A percentile compares a stretch with the other conserved stretches of the same genome.
Conservation (phyloP, 2,797 vertebrate species). For the Myotis myotis region DNA sequence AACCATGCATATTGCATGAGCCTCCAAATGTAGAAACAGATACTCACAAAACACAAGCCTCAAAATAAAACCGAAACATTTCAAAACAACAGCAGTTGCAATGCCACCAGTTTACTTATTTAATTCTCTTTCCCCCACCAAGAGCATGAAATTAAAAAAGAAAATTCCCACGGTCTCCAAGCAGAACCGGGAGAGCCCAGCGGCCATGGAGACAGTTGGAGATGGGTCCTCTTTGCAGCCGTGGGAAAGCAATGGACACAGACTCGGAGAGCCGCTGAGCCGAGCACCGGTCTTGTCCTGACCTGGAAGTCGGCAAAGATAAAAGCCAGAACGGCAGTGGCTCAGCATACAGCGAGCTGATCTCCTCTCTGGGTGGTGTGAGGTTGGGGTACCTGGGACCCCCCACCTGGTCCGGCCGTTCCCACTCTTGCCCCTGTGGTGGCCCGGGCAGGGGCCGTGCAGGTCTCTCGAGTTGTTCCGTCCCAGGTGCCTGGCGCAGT, state of each 20-base stretch:
- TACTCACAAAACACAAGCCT: constrained; percentile 70
- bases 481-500: rapidly evolving
- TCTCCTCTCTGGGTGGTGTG: neutral
- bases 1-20: constrained; percentile 77
- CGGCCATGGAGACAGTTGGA: rapidly evolving
- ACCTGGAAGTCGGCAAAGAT: neutral
- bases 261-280: neutral
- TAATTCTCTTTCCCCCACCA: constrained; percentile 51
- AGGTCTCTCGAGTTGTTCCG: rapidly evolving
- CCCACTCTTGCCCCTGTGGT: no score
- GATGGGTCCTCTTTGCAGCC: neutral
- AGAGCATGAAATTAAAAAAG: neutral
- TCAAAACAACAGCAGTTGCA: constrained; percentile 80
- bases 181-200: neutral
- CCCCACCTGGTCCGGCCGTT: rapidly evolving
- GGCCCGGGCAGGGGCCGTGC: rapidly evolving
- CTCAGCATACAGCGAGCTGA: neutral
- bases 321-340: neutral
- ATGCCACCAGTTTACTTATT: constrained; percentile 35
- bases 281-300: neutral
- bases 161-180: neutral
- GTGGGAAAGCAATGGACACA: rapidly evolving
- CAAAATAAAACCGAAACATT: constrained; percentile 80
- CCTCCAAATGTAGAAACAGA: constrained; percentile 79
- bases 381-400: neutral